phyloP scores from a whole-genome alignment of 2,888 invertebrate species.

The Mantis religiosa region DNA sequence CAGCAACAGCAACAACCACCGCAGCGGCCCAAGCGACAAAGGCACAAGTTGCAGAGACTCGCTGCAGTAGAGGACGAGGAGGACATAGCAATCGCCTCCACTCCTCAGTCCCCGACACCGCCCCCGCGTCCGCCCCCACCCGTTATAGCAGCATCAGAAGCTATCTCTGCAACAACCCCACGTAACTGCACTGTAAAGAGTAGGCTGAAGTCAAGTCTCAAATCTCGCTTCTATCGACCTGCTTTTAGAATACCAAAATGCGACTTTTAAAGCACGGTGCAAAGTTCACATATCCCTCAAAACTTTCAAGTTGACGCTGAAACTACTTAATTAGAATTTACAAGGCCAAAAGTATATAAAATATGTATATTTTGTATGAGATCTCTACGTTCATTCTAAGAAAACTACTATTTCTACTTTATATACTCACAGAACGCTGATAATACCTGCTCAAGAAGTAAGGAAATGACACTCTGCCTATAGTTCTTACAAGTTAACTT shows the following conservation, averaged over 20 bases:
- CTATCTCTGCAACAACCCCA: neutral
- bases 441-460: neutral
- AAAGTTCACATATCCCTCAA: neutral
- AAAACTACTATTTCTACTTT: neutral
- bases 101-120: neutral
- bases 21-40: slow-evolving; percentile 25
- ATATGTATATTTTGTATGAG: neutral
- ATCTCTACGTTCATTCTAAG: neutral
- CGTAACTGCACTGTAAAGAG: slow-evolving; percentile 12
- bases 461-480: neutral
- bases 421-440: neutral
- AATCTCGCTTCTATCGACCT: slow-evolving; percentile 27
- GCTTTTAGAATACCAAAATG: slow-evolving; percentile 30
- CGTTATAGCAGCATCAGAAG: neutral
- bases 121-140: neutral
- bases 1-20: neutral
- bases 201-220: slow-evolving; percentile 18
- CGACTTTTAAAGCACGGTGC: slow-evolving; percentile 19
- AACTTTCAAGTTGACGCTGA: neutral
- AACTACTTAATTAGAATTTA: neutral
- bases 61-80: slow-evolving; percentile 37
- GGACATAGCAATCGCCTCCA: slow-evolving; percentile 1
- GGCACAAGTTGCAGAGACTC: slow-evolving; percentile 36
- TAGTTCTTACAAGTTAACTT: neutral
- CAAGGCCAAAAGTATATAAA: neutral